Conservation (phyloP, 2,888 invertebrate species). For the Ametastegia equiseti region DNA sequence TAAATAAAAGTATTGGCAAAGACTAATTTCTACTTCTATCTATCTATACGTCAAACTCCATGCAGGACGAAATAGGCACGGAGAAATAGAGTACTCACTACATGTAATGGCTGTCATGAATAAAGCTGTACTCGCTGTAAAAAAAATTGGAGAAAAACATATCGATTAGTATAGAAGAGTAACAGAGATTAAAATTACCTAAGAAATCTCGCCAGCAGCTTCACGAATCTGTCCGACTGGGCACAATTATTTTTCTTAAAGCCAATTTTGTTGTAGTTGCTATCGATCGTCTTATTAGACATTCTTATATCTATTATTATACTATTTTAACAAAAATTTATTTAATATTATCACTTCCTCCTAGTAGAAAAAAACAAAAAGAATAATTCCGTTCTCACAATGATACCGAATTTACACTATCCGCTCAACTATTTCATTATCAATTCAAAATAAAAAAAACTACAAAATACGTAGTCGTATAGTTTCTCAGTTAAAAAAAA, state of each 20-base stretch:
- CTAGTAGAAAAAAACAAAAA: too few species aligned
- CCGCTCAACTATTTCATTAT: too few species aligned
- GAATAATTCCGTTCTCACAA: too few species aligned
- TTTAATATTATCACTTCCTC: background rate
- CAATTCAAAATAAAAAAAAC: too few species aligned
- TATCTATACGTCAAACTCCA: slow-evolving; percentile 24
- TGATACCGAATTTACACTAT: too few species aligned
- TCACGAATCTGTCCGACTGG: slow-evolving; percentile 49
- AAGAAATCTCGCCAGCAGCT: slow-evolving; percentile 61
- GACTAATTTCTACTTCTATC: background rate
- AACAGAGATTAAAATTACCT: slow-evolving; percentile 55
- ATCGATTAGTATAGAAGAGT: background rate
- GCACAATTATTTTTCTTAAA: slow-evolving; percentile 18
- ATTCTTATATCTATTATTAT: background rate
- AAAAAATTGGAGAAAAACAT: slow-evolving; percentile 53
- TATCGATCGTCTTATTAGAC: background rate
- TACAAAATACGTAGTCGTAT: too few species aligned
- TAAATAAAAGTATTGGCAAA: too few species aligned
- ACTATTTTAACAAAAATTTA: background rate
- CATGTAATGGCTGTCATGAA: slow-evolving; percentile 75
- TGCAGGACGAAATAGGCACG: slow-evolving; percentile 40
- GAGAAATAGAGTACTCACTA: slow-evolving; percentile 73
- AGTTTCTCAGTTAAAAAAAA: too few species aligned
- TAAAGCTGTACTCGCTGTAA: slow-evolving; percentile 75
- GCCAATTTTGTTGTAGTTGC: background rate